Conservation (phyloP, 2,113 vertebrate species). For the Lycaon pictus region DNA sequence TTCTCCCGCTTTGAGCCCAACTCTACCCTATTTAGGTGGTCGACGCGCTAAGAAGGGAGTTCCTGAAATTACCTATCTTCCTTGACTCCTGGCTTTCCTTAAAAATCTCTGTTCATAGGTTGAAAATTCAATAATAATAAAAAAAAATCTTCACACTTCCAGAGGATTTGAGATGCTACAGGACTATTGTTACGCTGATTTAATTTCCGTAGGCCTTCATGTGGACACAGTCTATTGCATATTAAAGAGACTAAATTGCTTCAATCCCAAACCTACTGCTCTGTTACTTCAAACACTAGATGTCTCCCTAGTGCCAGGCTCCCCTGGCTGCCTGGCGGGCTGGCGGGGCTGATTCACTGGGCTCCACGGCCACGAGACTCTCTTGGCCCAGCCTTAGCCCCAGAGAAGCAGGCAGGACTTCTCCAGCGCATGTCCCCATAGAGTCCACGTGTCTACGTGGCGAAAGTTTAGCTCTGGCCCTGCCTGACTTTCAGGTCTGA, state of each 20-base stretch:
- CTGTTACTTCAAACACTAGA: conserved; percentile 62
- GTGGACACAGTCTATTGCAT: neutral
- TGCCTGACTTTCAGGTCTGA: neutral
- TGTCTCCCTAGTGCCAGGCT: conserved; percentile 65
- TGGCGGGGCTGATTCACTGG: neutral
- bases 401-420: neutral
- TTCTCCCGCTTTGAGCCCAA: neutral
- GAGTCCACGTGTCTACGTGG: neutral
- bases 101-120: neutral
- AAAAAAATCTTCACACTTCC: neutral
- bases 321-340: neutral
- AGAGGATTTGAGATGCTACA: neutral
- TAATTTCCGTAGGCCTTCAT: neutral
- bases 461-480: neutral
- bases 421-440: neutral
- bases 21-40: neutral
- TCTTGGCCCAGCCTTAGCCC: neutral
- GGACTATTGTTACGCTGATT: neutral
- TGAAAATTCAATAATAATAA: neutral
- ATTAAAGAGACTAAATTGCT: neutral
- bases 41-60: neutral
- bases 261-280: neutral
- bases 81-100: neutral
- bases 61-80: neutral
- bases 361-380: neutral